phyloP scores from a whole-genome alignment of 2,113 vertebrate genomes.

The Pedetes capensis region DNA sequence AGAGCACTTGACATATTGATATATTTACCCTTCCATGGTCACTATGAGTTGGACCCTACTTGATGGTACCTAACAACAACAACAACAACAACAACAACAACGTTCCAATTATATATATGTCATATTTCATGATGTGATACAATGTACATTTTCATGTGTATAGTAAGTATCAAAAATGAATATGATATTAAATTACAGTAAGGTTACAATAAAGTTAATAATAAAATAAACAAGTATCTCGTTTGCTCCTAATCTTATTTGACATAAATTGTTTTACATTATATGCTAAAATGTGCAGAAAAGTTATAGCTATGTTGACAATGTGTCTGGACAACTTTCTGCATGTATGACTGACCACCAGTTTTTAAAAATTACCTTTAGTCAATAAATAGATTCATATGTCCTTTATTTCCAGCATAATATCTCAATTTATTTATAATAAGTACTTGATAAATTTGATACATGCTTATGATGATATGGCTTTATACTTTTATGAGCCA shows the following conservation, averaged over 20 bases:
- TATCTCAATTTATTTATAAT: constrained; percentile 21
- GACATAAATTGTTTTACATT: no score
- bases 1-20: constrained; percentile 34
- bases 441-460: constrained; percentile 4
- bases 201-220: constrained; percentile 35
- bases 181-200: constrained; percentile 57
- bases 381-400: neutral
- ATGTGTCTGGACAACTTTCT: neutral
- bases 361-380: constrained; percentile 31
- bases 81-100: no score
- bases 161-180: constrained; percentile 23
- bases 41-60: no score
- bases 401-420: constrained; percentile 8
- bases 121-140: constrained; percentile 30
- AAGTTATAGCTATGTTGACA: neutral
- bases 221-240: constrained; percentile 34
- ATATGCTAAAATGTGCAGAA: constrained; percentile 29
- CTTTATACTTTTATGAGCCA: neutral
- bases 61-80: no score
- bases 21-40: neutral
- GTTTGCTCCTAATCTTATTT: constrained; percentile 52
- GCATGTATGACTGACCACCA: neutral
- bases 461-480: constrained; percentile 1
- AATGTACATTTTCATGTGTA: neutral
- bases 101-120: neutral